Base-by-base conservation (phyloP, 92 coral and sea anemone genomes). In the Chrysogorgia sp. region DNA sequence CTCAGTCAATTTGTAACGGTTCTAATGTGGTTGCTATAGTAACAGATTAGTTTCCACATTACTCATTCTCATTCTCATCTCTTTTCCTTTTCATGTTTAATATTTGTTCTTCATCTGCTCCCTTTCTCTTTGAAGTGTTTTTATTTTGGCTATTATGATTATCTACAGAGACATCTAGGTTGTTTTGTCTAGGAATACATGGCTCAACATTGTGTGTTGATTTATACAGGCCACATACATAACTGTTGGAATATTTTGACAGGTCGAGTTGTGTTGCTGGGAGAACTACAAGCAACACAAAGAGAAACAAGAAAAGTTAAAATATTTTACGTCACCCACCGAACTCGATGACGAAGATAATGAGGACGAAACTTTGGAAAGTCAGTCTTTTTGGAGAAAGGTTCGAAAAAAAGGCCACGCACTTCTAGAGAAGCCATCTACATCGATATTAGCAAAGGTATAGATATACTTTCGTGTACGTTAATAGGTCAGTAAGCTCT, bases 211-310 rank as follows among this genome's bases (percentile, higher is more conserved):
- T n/a, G n/a, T n/a, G n/a, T n/a, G n/a, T n/a, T n/a, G n/a, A n/a
- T n/a, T n/a, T n/a, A n/a, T n/a, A n/a, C n/a, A n/a, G n/a, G n/a
- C n/a, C n/a, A 37, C 43, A 37, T 37, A 37, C 5, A 37, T 37
- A 37, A 37, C 12, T 37, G 43, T 37, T n/a, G n/a, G n/a, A n/a
- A n/a, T n/a, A n/a, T n/a, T 37, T 12, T 37, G 14, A 47, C 75
- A 93, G 98, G 98, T 94, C 10, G 98, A 94, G 66, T 83, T 91
- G 43, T 94, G 98, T 24, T 94, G 98, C 58, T 94, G 98, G 98
- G 98, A 94, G 63, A 86, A 75, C 76, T 94, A 89, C 82, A 94
- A 94, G 52, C 98, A 94, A 65, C 98, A 94, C 87, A 92, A 90
- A 35, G 98, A 94, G 6, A 94, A 94, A 62, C 98, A 94, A 66